A percentile compares a stretch with the other conserved stretches of the same genome.
These are phyloP conservation scores for Coccyzus lansbergi DNA, from an alignment of 2,797 vertebrate species.

Conservation along the genomic window DNA sequence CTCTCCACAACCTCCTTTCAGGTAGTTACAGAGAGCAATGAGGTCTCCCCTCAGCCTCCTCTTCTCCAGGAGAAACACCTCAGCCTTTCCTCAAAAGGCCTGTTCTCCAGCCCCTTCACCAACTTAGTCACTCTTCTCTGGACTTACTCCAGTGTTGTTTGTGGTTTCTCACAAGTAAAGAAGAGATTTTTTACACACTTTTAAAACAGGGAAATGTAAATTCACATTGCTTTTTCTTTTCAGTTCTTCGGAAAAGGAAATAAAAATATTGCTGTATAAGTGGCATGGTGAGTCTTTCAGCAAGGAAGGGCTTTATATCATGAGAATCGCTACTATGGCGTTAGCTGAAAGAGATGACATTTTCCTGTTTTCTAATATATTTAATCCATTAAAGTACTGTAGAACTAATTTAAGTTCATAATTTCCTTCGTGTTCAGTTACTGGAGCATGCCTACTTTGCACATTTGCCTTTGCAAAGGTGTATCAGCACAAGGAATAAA, in stretches of 20 bases:
- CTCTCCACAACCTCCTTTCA: no score
- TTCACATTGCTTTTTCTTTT: not conserved
- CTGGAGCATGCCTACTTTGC: not conserved
- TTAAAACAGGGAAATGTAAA: not conserved
- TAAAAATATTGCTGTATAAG: not conserved
- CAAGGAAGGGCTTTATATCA: not conserved
- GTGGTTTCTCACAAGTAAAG: not conserved
- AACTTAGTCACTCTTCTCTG: no score
- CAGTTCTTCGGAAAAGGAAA: not conserved
- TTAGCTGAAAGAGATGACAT: not conserved
- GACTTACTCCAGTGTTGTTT: no score
- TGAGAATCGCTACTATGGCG: not conserved
- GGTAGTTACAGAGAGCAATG: no score
- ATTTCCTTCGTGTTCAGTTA: not conserved
- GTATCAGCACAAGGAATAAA: not conserved
- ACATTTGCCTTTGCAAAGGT: not conserved
- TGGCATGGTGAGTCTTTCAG: not conserved
- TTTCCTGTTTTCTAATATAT: not conserved
- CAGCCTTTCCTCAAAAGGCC: no score
- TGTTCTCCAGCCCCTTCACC: no score
- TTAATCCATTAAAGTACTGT: not conserved
- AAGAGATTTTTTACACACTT: slow-evolving; percentile 9
- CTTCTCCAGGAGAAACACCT: no score
- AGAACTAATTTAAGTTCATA: not conserved
- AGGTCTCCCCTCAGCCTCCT: no score